Percentiles rank a stretch among this genome's conserved stretches.
phyloP scores from a whole-genome alignment of 2,888 invertebrate genomes.

The Polydrusus pterygomalis region DNA sequence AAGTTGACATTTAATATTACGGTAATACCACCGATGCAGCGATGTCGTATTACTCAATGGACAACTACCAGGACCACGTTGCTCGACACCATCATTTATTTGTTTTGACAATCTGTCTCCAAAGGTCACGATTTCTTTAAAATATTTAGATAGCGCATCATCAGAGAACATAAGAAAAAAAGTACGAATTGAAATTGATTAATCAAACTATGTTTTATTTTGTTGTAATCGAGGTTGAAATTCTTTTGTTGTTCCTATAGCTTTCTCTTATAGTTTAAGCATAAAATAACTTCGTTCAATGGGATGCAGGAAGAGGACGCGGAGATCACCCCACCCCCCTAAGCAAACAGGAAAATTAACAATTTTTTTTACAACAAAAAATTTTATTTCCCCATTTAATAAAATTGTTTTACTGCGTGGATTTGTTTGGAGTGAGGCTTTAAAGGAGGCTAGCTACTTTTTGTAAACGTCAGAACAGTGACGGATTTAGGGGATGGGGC shows the following conservation, averaged over 20 bases:
- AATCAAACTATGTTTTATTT: neutral
- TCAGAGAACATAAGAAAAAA: slow-evolving; percentile 30
- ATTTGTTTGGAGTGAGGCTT: too few species aligned
- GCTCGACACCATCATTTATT: slow-evolving; percentile 38
- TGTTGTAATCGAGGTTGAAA: neutral
- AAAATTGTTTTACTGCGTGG: too few species aligned
- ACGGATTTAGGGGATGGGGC: too few species aligned
- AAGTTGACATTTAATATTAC: slow-evolving; percentile 36
- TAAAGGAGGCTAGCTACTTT: too few species aligned
- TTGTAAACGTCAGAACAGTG: too few species aligned
- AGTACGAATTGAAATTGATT: slow-evolving; percentile 15
- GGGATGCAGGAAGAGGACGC: too few species aligned
- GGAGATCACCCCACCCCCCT: too few species aligned
- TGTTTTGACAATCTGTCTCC: slow-evolving; percentile 39
- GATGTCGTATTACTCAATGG: slow-evolving; percentile 6
- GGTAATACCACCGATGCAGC: too few species aligned
- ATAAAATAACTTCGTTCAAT: too few species aligned
- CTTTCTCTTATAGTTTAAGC: neutral
- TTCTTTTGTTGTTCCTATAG: neutral
- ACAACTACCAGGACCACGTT: slow-evolving; percentile 27
- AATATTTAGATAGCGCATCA: slow-evolving; percentile 36
- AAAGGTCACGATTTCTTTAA: slow-evolving; percentile 35
- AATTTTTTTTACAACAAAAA: too few species aligned
- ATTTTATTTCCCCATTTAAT: too few species aligned
- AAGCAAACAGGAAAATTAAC: too few species aligned